phyloP scores from a whole-genome alignment of 2,888 invertebrate species.

The Lymantria dispar region DNA sequence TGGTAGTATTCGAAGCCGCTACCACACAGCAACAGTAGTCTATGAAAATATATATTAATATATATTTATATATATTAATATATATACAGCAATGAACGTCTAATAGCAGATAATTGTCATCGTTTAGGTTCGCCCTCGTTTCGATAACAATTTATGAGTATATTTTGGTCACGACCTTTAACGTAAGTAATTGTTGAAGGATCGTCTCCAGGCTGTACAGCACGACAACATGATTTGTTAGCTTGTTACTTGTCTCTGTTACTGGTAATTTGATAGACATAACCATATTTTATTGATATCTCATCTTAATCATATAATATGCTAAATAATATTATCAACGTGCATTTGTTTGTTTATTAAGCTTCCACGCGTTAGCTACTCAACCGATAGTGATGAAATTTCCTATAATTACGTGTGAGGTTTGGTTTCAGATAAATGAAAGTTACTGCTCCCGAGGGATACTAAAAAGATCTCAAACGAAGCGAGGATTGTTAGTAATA shows the following conservation, averaged over 20 bases:
- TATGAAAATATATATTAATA: too few species aligned
- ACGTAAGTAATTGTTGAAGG: conserved; percentile 55
- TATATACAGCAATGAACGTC: conserved; percentile 40
- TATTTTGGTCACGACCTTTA: conserved; percentile 65
- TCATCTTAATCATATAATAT: background rate
- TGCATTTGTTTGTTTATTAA: too few species aligned
- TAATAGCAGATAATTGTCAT: conserved; percentile 72
- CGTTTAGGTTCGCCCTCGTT: conserved; percentile 54
- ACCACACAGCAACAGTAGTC: too few species aligned
- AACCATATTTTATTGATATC: background rate
- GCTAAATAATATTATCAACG: too few species aligned
- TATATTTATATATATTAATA: conserved; percentile 1
- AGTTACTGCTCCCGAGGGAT: too few species aligned
- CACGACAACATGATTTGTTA: conserved; percentile 49
- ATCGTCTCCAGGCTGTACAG: conserved; percentile 41
- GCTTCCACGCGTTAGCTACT: too few species aligned
- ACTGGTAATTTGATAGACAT: conserved; percentile 14
- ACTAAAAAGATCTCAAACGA: too few species aligned
- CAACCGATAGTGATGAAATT: too few species aligned
- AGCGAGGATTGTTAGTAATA: too few species aligned
- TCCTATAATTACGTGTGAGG: too few species aligned
- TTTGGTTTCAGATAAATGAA: too few species aligned
- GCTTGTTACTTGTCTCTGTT: conserved; percentile 20
- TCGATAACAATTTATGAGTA: conserved; percentile 63
- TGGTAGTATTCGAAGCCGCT: too few species aligned